Evolutionary conservation across 2,888 invertebrate species (phyloP).

Genomic region (Tromatobia lineatoria): DNA sequence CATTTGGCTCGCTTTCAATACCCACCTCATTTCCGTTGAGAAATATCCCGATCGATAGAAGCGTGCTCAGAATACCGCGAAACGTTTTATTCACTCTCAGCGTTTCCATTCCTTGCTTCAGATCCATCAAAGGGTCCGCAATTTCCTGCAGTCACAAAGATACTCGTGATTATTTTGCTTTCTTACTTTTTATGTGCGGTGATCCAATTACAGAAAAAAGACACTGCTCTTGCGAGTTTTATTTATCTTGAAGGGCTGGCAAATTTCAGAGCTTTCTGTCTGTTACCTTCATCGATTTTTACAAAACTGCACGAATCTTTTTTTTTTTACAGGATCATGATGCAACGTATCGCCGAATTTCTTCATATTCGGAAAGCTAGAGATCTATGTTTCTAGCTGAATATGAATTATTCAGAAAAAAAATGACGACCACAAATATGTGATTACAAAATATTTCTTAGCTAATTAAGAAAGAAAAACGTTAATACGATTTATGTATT

Average conservation of each 20-base stretch:
- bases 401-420: too few species aligned
- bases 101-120: constrained; percentile 98
- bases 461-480: background rate
- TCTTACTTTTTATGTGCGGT: background rate
- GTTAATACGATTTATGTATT: background rate
- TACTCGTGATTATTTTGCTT: constrained; percentile 34
- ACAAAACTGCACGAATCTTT: background rate
- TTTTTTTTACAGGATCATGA: too few species aligned
- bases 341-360: too few species aligned
- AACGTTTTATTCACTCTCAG: constrained; percentile 97
- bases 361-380: background rate
- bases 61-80: constrained; percentile 96
- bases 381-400: too few species aligned
- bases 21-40: constrained; percentile 93
- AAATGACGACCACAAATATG: too few species aligned
- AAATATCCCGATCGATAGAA: constrained; percentile 98
- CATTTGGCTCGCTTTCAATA: constrained; percentile 81
- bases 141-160: constrained; percentile 90
- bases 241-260: background rate
- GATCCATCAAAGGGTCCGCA: constrained; percentile 99
- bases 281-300: background rate
- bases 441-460: too few species aligned
- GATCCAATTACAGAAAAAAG: background rate
- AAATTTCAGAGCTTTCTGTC: background rate
- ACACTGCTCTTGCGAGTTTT: background rate